Percentiles rank a stretch among this genome's conserved stretches.
Evolutionary conservation across 2,888 invertebrate genomes (phyloP).

Genomic region (Proisotoma minuta): DNA sequence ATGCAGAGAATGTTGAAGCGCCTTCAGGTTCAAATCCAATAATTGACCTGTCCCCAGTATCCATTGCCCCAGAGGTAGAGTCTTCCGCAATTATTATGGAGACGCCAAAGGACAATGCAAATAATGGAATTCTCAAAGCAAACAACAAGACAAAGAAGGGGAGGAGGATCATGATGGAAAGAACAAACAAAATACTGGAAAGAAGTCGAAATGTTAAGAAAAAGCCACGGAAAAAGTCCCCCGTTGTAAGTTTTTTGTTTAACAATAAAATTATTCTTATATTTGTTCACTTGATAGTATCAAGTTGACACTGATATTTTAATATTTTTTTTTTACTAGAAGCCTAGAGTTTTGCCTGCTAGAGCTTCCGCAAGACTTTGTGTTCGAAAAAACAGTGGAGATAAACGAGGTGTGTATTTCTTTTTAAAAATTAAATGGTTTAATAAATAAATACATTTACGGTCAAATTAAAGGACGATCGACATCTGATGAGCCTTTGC

Average conservation of each 20-base stretch:
- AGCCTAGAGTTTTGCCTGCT: not conserved
- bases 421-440: not conserved
- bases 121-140: slow-evolving; percentile 3
- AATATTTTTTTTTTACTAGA: slow-evolving; percentile 2
- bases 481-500: slow-evolving; percentile 18
- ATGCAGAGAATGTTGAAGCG: no score
- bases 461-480: not conserved
- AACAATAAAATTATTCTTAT: not conserved
- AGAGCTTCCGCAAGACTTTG: slow-evolving; percentile 8
- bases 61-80: no score
- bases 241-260: not conserved
- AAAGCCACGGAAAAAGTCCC: not conserved
- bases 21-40: no score
- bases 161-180: slow-evolving; percentile 6
- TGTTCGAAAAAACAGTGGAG: slow-evolving; percentile 1
- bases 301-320: not conserved
- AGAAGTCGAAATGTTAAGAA: slow-evolving; percentile 4
- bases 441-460: no score
- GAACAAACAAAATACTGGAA: slow-evolving; percentile 5
- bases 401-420: not conserved
- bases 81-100: no score
- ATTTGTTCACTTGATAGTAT: not conserved
- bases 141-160: slow-evolving; percentile 7
- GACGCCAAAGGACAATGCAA: not conserved
- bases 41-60: no score